Percentiles rank a stretch among this genome's conserved stretches.
Conservation (phyloP, 2,113 vertebrate species). For the Euleptes europaea region DNA sequence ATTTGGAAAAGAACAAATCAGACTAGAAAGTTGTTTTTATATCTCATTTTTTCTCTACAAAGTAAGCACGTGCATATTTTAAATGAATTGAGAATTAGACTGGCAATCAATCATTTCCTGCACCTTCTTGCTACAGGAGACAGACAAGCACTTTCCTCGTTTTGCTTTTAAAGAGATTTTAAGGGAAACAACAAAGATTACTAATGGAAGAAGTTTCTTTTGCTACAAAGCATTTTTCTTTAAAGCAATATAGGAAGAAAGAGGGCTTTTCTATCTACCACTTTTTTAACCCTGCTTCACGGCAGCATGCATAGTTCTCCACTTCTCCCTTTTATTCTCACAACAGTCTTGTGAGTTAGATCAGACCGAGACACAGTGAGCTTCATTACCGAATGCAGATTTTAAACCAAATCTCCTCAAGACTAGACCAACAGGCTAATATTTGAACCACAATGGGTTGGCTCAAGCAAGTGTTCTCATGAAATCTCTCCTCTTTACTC, state of each 20-base stretch:
- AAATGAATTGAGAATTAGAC: background rate
- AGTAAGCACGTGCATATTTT: background rate
- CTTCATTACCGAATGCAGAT: too few relatives aligned
- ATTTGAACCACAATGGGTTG: too few relatives aligned
- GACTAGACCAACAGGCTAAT: too few relatives aligned
- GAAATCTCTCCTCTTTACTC: too few relatives aligned
- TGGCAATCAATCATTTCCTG: background rate
- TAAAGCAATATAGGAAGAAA: background rate
- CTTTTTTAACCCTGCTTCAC: too few relatives aligned
- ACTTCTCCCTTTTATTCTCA: too few relatives aligned
- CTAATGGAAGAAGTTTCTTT: background rate
- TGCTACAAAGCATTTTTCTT: background rate
- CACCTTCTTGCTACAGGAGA: background rate
- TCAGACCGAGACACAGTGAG: too few relatives aligned
- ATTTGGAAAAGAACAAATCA: background rate
- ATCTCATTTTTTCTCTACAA: background rate
- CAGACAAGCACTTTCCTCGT: background rate
- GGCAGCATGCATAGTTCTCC: too few relatives aligned
- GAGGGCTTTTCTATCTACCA: background rate
- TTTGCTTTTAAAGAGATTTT: background rate
- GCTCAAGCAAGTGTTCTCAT: too few relatives aligned
- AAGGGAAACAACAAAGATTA: background rate
- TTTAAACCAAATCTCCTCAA: too few relatives aligned
- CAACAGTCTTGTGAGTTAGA: too few relatives aligned
- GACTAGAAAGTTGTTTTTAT: background rate